Base-by-base conservation (phyloP, 2,113 vertebrate genomes). In the Alethe diademata region DNA sequence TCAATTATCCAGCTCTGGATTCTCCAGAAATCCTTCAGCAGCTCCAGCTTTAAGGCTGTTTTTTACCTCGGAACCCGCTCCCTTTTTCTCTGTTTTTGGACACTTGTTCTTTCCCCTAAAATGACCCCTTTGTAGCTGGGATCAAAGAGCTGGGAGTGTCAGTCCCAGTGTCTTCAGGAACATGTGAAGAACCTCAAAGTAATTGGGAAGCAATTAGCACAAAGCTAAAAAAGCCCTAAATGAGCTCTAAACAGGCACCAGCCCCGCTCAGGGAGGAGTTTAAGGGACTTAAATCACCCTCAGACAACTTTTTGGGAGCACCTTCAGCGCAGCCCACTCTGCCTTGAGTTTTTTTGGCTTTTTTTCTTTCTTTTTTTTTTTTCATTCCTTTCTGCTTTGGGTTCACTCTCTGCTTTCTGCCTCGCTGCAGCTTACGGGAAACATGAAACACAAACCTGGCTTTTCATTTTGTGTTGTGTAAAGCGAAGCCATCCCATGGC, bases 111-210 rank as follows among this genome's bases (percentile, higher is more conserved):
- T 93, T 93, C 70, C 93, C 96, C 96, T 95, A 88, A 82, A 66
- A 90, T 31, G 91, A 95, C 95, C 95, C 95, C 95, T 95, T 92
- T 95, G 95, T 95, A 95, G 96, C 93, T 93, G 1, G 33, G 93
- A 96, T 97, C 96, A 97, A 96, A 96, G 96, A 91, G 85, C 74
- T 87, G 94, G 96, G 96, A 95, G 94, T 11, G 94, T 62, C 95
- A 38, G 54, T 72, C 73, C 78, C 91, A 50, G 94, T 91, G 93
- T 92, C 93, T 94, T 79, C 84, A 72, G 4, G 36, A 91, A 87
- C 78, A 89, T 88, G 93, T 94, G 22, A 94, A 87, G 87, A 95
- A 96, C 94, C 95, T 95, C 94, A 92, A 95, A 95, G 95, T 94
- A 93, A 94, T 76, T 94, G 87, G 90, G 51, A 90, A 95, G 42